Base-by-base conservation (phyloP, 2,797 vertebrate genomes). In the Girardinus metallicus region DNA sequence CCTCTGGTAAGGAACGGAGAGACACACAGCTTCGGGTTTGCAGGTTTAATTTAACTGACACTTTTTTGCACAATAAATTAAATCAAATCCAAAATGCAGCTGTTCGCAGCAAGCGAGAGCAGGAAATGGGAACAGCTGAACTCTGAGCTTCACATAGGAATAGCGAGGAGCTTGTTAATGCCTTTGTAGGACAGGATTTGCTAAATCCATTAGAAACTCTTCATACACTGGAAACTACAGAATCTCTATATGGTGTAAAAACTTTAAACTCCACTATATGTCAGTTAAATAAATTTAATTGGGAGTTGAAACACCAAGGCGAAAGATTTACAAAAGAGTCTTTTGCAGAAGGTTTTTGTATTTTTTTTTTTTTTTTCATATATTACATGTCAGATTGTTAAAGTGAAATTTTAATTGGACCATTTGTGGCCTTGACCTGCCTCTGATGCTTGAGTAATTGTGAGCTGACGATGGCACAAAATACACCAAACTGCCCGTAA, bases 401-500 rank as follows among this genome's bases (percentile, higher is more conserved):
- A 82, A 79, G 81, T 82, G 78, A 85, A 83, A 87, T 86, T 89
- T 78, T 93, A 91, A 92, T 89, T 90, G 78, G 85, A 86, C 79
- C 85, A 74, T 85, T 86, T 87, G 79, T 72, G 79, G 86, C 81
- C 80, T 73, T 83, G 80, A 72, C 76, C 87, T 81, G 77, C 81
- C 83, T 88, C 84, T 92, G 85, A 92, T 83, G 83, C 88, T 76
- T 79, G 80, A 86, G 89, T 87, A 87, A 89, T 82, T 91, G 86
- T 83, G 83, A 77, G 76, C 81, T 80, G 81, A 75, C 74, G 90
- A 91, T 87, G 88, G 87, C 74, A 79, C 76, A 87, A 83, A 87
- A 82, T 83, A 68, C 79, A 88, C 74, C 81, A 76, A 90, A 79
- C 75, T 1, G 21, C 51, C 73, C 87, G 87, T 95, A 95, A 95